Evolutionary conservation across 2,797 vertebrate genomes (phyloP).

Genomic region (Hippopotamyrus pictus): DNA sequence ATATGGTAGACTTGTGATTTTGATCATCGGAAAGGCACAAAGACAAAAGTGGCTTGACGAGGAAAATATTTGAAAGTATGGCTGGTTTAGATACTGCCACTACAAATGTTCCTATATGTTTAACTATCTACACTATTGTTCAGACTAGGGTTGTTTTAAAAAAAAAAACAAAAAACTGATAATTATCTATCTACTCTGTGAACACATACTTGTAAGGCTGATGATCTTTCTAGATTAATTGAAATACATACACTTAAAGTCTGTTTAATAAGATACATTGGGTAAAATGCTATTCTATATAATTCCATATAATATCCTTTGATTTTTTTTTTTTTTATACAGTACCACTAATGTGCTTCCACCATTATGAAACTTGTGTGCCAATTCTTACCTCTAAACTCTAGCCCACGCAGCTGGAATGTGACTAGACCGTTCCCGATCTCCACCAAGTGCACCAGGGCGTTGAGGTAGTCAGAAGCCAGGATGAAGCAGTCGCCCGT

Average conservation of each 20-base stretch:
- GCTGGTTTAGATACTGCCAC: background rate
- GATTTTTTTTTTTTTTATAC: background rate
- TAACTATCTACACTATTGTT: background rate
- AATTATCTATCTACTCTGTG: background rate
- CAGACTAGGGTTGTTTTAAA: background rate
- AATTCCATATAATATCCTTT: background rate
- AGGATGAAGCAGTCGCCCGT: slow-evolving; percentile 97
- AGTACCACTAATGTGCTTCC: background rate
- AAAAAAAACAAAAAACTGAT: background rate
- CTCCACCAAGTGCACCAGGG: slow-evolving; percentile 92
- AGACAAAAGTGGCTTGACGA: background rate
- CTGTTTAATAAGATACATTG: background rate
- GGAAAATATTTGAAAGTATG: background rate
- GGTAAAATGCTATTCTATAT: background rate
- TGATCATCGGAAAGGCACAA: background rate
- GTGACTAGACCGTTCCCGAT: slow-evolving; percentile 94
- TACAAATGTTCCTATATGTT: background rate
- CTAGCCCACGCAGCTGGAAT: slow-evolving; percentile 92
- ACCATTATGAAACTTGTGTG: background rate
- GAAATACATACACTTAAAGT: background rate
- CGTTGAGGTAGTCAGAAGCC: slow-evolving; percentile 97
- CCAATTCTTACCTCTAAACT: slow-evolving; percentile 81
- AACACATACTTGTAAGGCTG: background rate
- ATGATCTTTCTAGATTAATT: background rate
- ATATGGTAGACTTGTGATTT: background rate